A percentile compares a stretch with the other conserved stretches of the same genome.
phyloP scores from a whole-genome alignment of 2,113 vertebrate species.

The Bubalus kerabau region DNA sequence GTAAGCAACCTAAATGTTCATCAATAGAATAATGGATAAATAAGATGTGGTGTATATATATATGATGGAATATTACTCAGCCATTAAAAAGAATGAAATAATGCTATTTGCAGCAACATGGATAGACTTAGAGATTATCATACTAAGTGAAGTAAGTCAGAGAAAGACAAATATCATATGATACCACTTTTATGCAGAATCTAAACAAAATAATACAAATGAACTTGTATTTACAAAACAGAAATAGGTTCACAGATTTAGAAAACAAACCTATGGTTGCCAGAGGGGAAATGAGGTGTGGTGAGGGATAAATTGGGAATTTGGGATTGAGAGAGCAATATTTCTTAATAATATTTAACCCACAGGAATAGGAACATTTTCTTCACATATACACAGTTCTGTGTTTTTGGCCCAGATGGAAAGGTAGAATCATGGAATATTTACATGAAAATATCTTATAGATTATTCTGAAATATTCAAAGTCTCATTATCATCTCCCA shows the following conservation, averaged over 20 bases:
- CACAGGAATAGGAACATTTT: background rate
- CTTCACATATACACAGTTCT: background rate
- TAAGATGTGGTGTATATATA: background rate
- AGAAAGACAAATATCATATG: background rate
- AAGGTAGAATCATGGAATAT: background rate
- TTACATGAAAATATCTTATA: background rate
- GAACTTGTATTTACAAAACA: background rate
- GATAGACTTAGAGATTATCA: background rate
- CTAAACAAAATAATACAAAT: background rate
- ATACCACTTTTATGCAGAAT: background rate
- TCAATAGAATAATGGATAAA: background rate
- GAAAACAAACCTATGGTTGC: background rate
- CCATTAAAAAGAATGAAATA: background rate
- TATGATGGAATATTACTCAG: background rate
- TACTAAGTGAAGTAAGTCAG: background rate
- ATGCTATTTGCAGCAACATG: background rate
- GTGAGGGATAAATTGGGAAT: background rate
- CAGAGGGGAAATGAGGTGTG: background rate
- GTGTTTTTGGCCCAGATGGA: background rate
- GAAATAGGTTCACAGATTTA: background rate
- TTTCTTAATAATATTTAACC: background rate
- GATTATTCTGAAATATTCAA: background rate
- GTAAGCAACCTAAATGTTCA: background rate
- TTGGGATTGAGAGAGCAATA: background rate
- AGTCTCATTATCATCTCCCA: background rate